phyloP scores from a whole-genome alignment of 1,140 invertebrate genomes.

The Philopotamus ludificatus region DNA sequence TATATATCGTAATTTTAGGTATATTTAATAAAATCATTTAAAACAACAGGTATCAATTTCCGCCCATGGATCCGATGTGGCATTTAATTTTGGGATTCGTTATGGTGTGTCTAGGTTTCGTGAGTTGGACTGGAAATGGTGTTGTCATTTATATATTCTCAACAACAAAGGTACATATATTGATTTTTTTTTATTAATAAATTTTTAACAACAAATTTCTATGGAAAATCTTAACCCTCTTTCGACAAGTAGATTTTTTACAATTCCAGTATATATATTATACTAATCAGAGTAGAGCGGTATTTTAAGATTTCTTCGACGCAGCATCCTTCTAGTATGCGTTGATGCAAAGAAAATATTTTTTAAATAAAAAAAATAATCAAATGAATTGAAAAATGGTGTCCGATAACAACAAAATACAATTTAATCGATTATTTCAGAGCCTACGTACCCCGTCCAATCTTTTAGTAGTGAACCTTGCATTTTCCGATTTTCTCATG shows the following conservation, averaged over 20 bases:
- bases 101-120: conserved; percentile 69
- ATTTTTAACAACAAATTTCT: background rate
- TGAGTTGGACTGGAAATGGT: conserved; percentile 74
- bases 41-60: conserved; percentile 64
- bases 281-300: background rate
- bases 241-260: background rate
- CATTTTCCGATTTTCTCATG: conserved; percentile 80
- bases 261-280: background rate
- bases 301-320: background rate
- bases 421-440: conserved; percentile 13
- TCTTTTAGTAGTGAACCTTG: conserved; percentile 76
- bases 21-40: background rate
- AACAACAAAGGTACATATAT: conserved; percentile 60
- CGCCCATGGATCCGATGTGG: conserved; percentile 77
- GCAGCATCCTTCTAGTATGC: too few relatives aligned
- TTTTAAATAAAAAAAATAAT: background rate
- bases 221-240: too few relatives aligned
- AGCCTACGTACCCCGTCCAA: conserved; percentile 74
- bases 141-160: conserved; percentile 82
- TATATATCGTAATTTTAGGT: background rate
- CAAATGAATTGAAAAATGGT: background rate
- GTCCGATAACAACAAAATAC: background rate
- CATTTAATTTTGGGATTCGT: conserved; percentile 75
- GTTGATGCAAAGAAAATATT: background rate
- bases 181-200: background rate